Percentiles rank a stretch among this genome's conserved stretches.
Conservation (phyloP, 2,888 invertebrate species). For the Pediacus dermestoides region DNA sequence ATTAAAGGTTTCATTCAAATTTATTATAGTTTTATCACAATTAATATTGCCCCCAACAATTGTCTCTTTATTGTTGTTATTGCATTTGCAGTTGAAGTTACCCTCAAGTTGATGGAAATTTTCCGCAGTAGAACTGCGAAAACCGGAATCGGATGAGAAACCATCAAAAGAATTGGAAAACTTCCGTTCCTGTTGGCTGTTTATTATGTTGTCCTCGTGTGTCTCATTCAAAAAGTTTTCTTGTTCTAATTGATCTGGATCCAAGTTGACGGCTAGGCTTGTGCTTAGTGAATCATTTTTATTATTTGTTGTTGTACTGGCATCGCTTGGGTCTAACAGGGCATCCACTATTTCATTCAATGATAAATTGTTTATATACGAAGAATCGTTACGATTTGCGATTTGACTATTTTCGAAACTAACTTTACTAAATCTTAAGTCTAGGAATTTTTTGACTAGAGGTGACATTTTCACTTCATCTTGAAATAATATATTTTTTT, state of each 20-base stretch:
- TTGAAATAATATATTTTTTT: slow-evolving; percentile 18
- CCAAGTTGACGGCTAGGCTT: slow-evolving; percentile 30
- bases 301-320: slow-evolving; percentile 40
- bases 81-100: slow-evolving; percentile 43
- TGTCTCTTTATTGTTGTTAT: slow-evolving; percentile 27
- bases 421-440: slow-evolving; percentile 54
- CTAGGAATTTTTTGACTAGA: slow-evolving; percentile 58
- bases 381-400: slow-evolving; percentile 50
- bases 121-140: slow-evolving; percentile 41
- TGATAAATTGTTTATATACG: slow-evolving; percentile 55
- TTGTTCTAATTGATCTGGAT: slow-evolving; percentile 26
- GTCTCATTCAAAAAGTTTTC: slow-evolving; percentile 40
- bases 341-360: slow-evolving; percentile 62
- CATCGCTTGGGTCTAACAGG: slow-evolving; percentile 58
- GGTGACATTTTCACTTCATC: slow-evolving; percentile 54
- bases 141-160: slow-evolving; percentile 45
- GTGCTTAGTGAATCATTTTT: slow-evolving; percentile 33
- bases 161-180: slow-evolving; percentile 26
- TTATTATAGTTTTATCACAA: slow-evolving; percentile 44
- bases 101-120: slow-evolving; percentile 38
- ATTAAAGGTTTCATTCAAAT: slow-evolving; percentile 44
- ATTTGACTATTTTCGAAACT: slow-evolving; percentile 40
- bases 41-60: slow-evolving; percentile 11
- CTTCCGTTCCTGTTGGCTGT: slow-evolving; percentile 32
- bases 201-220: slow-evolving; percentile 39